Base-by-base conservation (phyloP, 2,888 invertebrate genomes). In the Apamea monoglypha region DNA sequence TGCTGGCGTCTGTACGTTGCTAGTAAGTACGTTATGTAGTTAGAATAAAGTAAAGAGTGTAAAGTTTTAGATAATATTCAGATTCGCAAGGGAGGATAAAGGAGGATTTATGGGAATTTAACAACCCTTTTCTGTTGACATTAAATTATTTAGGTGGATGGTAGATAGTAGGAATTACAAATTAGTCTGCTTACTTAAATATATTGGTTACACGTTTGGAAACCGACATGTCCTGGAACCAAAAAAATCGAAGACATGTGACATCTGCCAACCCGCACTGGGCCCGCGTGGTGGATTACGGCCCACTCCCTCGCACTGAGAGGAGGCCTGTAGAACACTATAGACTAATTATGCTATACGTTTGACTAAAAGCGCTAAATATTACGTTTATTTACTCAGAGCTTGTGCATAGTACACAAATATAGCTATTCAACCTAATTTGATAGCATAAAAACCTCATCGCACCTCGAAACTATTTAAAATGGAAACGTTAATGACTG, bases 381-480 rank as follows among this genome's bases (percentile, higher is more conserved):
- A 47, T 29, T 56, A 53, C 25, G 1, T 25, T n/a, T 10, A 29
- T 25, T 44, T 44, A 3, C 53, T 67, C n/a, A 53, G 18, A n/a
- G n/a, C 8, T 29, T 18, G 47, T 29, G 40, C n/a, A 25, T 25
- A 36, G 16, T 40, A 5, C 21, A 18, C 40, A 72, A 74, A 68
- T 74, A 56, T 67, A 66, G 47, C 1, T 32, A 78, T 75, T 61
- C 6, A 36, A 68, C n/a, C 25, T 72, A 76, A 72, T 73, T 73
- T 47, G 25, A 7, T 21, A 12, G 29, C 50, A 53, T 77, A 75
- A 36, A 81, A 85, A 78, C 56, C 53, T 67, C 70, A 85, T 67
- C 32, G 44, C 56, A 81, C 63, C 68, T 50, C 29, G 21, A 53
- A 74, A 66, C 75, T 78, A 80, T 69, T 76, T 74, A 32, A 53